Base-by-base conservation (phyloP, 2,113 vertebrate species). In the Scophthalmus maximus region DNA sequence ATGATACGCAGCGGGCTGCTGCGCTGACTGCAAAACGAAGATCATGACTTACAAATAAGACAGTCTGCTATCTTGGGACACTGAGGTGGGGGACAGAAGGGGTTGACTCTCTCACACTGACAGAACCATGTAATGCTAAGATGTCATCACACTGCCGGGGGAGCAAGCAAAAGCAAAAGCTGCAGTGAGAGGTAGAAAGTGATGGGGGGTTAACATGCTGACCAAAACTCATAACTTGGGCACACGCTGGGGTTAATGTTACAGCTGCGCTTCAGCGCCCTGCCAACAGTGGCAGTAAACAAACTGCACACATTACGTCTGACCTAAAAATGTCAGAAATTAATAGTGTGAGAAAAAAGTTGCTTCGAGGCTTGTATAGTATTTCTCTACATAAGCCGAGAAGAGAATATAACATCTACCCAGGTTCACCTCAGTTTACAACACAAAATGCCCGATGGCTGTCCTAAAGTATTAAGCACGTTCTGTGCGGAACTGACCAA, bases 111-210 rank as follows among this genome's bases (percentile, higher is more conserved):
- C 79, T 82, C 76, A 68, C 79, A 88, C 73, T 78, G 79, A 83
- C 77, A 87, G 32, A 76, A 58, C 12, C 53, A 72, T 58, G n/a
- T 68, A 78, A 68, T 68, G 57, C 52, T 75, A 77, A 84, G 85
- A 90, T 90, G 85, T 86, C 87, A 86, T 68, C 61, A 50, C 62
- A 53, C 58, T 83, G 76, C 78, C 57, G 40, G 71, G 56, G 23
- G 30, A n/a, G 40, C 12, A 3, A n/a, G 40, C 30, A 68, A 40
- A 6, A 34, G 57, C 23, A 47, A 42, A 47, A 50, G 38, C 47
- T 22, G 18, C 57, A 76, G 20, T 64, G 22, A 42, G 40, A 18
- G 18, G 18, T 22, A 25, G 47, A 46, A 22, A 46, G 40, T 18
- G 36, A 38, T 15, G 36, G 12, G 4, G 18, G 42, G 42, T 51